Percentiles rank a stretch among this genome's conserved stretches.
phyloP scores from a whole-genome alignment of 2,113 vertebrate genomes.

The Carassius carassius region DNA sequence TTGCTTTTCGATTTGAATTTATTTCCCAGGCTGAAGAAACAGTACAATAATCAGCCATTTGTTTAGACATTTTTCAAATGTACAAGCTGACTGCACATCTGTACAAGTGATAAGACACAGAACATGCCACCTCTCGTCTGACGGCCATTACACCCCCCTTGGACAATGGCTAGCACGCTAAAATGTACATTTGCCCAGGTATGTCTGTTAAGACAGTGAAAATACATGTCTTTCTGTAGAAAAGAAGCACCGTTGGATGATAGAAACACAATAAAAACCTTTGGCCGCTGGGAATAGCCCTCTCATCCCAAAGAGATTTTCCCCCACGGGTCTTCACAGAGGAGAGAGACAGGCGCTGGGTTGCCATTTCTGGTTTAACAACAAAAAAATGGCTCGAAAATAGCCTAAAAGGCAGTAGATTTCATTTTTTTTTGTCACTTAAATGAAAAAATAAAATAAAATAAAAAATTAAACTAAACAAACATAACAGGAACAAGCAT shows the following conservation, averaged over 20 bases:
- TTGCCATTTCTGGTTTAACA: constrained; percentile 54
- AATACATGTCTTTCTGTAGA: constrained; percentile 57
- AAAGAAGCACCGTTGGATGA: constrained; percentile 65
- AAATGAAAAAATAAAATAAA: not conserved
- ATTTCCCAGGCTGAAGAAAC: constrained; percentile 8
- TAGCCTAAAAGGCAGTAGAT: constrained; percentile 57
- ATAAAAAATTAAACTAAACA: constrained; percentile 8
- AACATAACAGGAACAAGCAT: constrained; percentile 56
- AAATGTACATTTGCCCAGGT: constrained; percentile 52
- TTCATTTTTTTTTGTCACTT: constrained; percentile 31
- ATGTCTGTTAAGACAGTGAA: constrained; percentile 52
- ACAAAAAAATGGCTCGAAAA: constrained; percentile 59
- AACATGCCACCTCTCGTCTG: constrained; percentile 36
- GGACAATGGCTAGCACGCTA: constrained; percentile 43
- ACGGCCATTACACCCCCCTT: constrained; percentile 42
- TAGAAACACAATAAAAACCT: constrained; percentile 59
- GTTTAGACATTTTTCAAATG: constrained; percentile 36
- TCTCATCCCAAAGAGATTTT: constrained; percentile 41
- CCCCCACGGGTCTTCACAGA: constrained; percentile 42
- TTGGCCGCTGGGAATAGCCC: constrained; percentile 52
- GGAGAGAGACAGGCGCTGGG: constrained; percentile 45
- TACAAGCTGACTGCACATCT: constrained; percentile 11
- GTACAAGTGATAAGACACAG: constrained; percentile 35
- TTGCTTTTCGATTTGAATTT: constrained; percentile 9
- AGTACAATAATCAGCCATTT: constrained; percentile 25